Evolutionary conservation across 2,888 invertebrate species (phyloP).

Genomic region (Suillia variegata): DNA sequence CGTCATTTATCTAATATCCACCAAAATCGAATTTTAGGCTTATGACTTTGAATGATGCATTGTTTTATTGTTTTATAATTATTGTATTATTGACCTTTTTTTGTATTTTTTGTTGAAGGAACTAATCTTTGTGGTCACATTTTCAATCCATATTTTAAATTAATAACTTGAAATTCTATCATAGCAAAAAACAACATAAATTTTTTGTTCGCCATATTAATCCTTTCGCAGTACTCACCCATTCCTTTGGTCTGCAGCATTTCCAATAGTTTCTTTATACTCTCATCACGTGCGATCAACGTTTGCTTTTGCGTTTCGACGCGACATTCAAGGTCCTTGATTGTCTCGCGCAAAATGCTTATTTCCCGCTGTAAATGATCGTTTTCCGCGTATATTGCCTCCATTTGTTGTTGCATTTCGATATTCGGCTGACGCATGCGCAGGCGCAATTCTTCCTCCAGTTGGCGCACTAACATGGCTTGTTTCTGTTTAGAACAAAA

Average conservation of each 20-base stretch:
- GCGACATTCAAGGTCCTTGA: constrained; percentile 94
- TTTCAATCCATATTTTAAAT: too few species aligned
- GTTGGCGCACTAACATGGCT: constrained; percentile 90
- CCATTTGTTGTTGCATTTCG: constrained; percentile 91
- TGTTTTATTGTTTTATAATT: too few species aligned
- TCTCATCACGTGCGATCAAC: constrained; percentile 93
- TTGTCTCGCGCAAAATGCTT: constrained; percentile 89
- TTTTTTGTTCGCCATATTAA: too few species aligned
- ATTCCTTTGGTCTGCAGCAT: constrained; percentile 98
- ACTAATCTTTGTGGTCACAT: too few species aligned
- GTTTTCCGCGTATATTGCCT: constrained; percentile 89
- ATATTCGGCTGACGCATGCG: constrained; percentile 88
- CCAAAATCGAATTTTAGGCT: too few species aligned
- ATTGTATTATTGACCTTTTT: too few species aligned
- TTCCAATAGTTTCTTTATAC: constrained; percentile 97
- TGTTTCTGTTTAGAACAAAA: constrained; percentile 87
- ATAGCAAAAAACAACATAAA: too few species aligned
- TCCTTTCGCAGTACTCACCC: constrained; percentile 70
- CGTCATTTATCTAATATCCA: too few species aligned
- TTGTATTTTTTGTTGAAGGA: too few species aligned
- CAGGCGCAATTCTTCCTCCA: constrained; percentile 89
- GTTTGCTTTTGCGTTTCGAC: constrained; percentile 99
- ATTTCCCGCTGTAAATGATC: constrained; percentile 93
- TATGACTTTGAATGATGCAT: too few species aligned
- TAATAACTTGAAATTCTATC: too few species aligned